Percentiles rank a stretch among this genome's conserved stretches.
phyloP scores from a whole-genome alignment of 2,797 vertebrate genomes.

The Rhynchotus rufescens region DNA sequence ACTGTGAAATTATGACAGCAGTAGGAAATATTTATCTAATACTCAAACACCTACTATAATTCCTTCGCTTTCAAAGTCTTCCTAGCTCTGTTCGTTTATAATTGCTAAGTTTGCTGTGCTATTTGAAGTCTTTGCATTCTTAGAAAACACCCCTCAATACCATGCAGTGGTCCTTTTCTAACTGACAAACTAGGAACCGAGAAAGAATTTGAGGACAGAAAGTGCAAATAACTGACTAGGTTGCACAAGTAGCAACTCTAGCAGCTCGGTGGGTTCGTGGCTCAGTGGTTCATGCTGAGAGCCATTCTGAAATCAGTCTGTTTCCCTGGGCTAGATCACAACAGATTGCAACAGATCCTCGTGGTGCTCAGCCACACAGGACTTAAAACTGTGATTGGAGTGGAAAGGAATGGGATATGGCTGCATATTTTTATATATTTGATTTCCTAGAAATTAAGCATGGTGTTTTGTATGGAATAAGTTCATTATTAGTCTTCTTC shows the following conservation, averaged over 20 bases:
- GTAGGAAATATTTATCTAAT: background rate
- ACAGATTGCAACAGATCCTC: too few relatives aligned
- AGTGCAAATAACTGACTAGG: fast-evolving
- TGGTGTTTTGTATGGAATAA: background rate
- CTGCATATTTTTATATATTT: background rate
- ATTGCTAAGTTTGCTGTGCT: background rate
- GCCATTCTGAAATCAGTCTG: background rate
- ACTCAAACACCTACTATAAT: background rate
- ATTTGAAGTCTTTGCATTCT: background rate
- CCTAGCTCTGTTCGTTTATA: background rate
- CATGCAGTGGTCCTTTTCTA: background rate
- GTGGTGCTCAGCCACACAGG: fast-evolving
- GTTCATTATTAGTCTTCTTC: background rate
- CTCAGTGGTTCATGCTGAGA: background rate
- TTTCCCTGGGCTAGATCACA: background rate
- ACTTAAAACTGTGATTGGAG: too few relatives aligned
- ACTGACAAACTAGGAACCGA: background rate
- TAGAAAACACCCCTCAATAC: background rate
- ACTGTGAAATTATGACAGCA: background rate
- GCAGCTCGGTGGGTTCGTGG: background rate
- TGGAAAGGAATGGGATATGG: background rate
- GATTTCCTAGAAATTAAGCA: background rate
- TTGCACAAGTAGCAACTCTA: background rate
- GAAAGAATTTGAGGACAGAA: background rate
- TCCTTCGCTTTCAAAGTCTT: background rate